Evolutionary conservation across 2,888 invertebrate species (phyloP).

Genomic region (Lymantria dispar): DNA sequence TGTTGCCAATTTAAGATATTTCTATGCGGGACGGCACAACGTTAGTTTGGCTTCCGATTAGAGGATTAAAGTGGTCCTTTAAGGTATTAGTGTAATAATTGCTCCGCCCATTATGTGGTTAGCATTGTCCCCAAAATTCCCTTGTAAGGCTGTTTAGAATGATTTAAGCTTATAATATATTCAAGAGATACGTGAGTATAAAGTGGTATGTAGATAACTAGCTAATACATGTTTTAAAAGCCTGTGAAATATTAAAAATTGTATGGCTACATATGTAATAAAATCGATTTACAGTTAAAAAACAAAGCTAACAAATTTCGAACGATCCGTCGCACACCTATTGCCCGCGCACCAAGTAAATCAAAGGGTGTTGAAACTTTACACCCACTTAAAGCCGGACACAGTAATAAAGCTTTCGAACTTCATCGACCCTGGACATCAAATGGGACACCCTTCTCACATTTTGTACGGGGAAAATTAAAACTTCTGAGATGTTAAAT

Average conservation of each 20-base stretch:
- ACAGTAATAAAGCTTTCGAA: conserved; percentile 82
- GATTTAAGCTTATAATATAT: conserved; percentile 37
- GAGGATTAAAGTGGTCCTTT: conserved; percentile 79
- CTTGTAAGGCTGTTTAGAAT: conserved; percentile 37
- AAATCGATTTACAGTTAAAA: conserved; percentile 50
- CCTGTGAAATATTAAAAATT: conserved; percentile 36
- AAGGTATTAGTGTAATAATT: conserved; percentile 79
- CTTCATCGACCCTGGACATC: conserved; percentile 78
- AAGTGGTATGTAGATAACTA: conserved; percentile 16
- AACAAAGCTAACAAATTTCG: conserved; percentile 65
- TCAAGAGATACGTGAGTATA: conserved; percentile 6
- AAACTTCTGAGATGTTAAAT: conserved; percentile 63
- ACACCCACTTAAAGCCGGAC: conserved; percentile 83
- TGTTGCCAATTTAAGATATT: conserved; percentile 82
- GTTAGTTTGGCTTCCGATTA: conserved; percentile 81
- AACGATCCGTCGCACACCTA: conserved; percentile 64
- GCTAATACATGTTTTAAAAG: conserved; percentile 13
- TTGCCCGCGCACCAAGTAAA: conserved; percentile 75
- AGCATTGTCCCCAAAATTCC: conserved; percentile 55
- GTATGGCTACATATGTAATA: conserved; percentile 42
- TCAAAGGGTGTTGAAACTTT: conserved; percentile 83
- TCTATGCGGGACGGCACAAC: conserved; percentile 80
- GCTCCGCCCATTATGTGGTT: conserved; percentile 72
- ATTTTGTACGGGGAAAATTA: conserved; percentile 73
- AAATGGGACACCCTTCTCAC: conserved; percentile 74